Percentiles rank a stretch among this genome's conserved stretches.
Conservation (phyloP, 2,888 invertebrate genomes). For the Aquatica leii region DNA sequence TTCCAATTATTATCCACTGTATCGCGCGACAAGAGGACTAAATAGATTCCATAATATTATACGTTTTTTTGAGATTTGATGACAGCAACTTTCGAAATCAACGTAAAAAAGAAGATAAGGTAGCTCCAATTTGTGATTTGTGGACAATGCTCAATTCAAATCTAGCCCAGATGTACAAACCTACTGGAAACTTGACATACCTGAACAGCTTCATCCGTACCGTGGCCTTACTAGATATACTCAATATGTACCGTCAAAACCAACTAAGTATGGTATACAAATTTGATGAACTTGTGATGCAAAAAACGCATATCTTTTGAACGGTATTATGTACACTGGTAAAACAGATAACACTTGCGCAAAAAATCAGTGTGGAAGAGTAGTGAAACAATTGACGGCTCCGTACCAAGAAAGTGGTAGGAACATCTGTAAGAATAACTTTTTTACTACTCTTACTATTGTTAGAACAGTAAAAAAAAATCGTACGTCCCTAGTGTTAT, state of each 20-base stretch:
- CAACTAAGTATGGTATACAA: neutral
- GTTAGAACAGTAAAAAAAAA: neutral
- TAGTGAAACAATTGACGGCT: neutral
- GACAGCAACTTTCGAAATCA: neutral
- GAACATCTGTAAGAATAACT: neutral
- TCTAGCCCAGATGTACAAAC: conserved; percentile 3
- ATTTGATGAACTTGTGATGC: neutral
- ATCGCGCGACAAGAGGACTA: neutral
- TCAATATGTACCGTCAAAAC: neutral
- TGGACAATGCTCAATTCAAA: neutral
- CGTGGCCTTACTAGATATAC: no score
- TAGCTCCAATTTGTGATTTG: neutral
- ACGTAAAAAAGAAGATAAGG: neutral
- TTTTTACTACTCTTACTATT: neutral
- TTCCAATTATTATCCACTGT: neutral
- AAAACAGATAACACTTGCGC: neutral
- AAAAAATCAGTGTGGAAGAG: neutral
- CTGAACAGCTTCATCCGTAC: no score
- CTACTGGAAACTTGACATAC: neutral
- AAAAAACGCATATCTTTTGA: neutral
- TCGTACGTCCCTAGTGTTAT: neutral
- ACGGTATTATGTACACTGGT: no score
- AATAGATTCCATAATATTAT: neutral
- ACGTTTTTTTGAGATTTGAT: neutral
- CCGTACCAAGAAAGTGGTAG: neutral